phyloP scores from a whole-genome alignment of 2,113 vertebrate genomes.

The Campylomormyrus tamandua region DNA sequence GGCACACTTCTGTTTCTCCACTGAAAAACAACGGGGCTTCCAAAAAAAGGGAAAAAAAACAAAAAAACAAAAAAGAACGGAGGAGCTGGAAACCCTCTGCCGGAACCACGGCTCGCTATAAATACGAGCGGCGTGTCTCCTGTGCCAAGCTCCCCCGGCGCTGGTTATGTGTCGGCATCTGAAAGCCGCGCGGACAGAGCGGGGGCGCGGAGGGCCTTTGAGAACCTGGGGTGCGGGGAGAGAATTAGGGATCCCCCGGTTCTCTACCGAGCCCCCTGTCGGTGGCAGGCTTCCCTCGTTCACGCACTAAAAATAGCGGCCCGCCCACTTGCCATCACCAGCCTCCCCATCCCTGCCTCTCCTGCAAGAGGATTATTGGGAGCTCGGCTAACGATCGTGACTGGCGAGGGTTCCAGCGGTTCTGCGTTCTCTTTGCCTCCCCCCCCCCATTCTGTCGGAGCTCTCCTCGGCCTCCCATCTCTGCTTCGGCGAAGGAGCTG shows the following conservation, averaged over 20 bases:
- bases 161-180: slow-evolving; percentile 49
- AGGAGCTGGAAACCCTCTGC: slow-evolving; percentile 65
- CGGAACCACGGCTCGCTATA: slow-evolving; percentile 72
- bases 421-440: slow-evolving; percentile 37
- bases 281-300: slow-evolving; percentile 62
- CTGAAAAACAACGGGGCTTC: slow-evolving; percentile 58
- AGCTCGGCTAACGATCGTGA: slow-evolving; percentile 48
- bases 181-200: slow-evolving; percentile 45
- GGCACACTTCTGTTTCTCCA: slow-evolving; percentile 60
- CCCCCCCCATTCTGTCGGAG: slow-evolving; percentile 39
- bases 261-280: slow-evolving; percentile 55
- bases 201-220: slow-evolving; percentile 59
- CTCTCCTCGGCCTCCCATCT: slow-evolving; percentile 42
- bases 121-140: slow-evolving; percentile 58
- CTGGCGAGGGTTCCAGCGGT: slow-evolving; percentile 54
- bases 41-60: slow-evolving; percentile 48
- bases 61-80: slow-evolving; percentile 21
- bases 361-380: slow-evolving; percentile 50
- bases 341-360: slow-evolving; percentile 55
- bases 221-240: slow-evolving; percentile 58
- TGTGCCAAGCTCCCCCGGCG: slow-evolving; percentile 57
- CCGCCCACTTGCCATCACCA: slow-evolving; percentile 66
- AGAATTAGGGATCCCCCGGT: slow-evolving; percentile 66
- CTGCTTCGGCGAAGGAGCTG: background rate
- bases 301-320: slow-evolving; percentile 65